Base-by-base conservation (phyloP, 1,140 invertebrate genomes). In the Littorina saxatilis region DNA sequence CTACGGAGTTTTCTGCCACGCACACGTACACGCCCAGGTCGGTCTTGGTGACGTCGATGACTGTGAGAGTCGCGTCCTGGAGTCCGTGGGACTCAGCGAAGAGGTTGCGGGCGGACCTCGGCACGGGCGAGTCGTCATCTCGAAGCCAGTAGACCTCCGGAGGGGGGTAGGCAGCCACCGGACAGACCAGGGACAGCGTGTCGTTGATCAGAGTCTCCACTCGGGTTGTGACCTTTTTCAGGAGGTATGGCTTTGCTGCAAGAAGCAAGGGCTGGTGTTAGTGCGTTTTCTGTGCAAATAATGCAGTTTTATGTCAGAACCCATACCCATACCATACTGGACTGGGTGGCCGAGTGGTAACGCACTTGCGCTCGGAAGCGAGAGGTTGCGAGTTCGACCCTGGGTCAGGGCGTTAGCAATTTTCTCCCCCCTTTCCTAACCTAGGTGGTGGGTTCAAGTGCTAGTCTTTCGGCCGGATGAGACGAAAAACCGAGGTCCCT, bases 21-120 rank as follows among this genome's bases (percentile, higher is more conserved):
- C 76, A 78, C 15, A 11, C 11, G 76, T 78, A 78, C n/a, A 40
- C 55, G 0, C 75, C 76, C 4, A 78, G n/a, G n/a, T 78, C 76
- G 32, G 23, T 17, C 17, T 32, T 20, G 17, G 55, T 78, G 55
- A 78, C 20, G 39, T 43, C 66, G 13, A 11, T 23, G 52, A 78
- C 40, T 13, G 39, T 61, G 35, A 78, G 52, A 3, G 7, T 52
- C n/a, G 76, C 75, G 17, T 37, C 76, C 29, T 55, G 23, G 29
- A 78, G 55, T 23, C 37, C 58, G 4, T 43, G 5, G 39, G n/a
- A 61, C 13, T 7, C 4, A 23, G 55, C 39, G 20, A 58, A 40
- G 32, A 27, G 40, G 23, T 43, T n/a, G 0, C 76, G 76, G 2
- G 32, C 1, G 4, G 76, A 63, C 15, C 35, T 11, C 23, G n/a